Evolutionary conservation across 1,140 invertebrate species (phyloP), one percentile per base, ranked within the genome.

Genomic region (Zaprionus inermis): DNA sequence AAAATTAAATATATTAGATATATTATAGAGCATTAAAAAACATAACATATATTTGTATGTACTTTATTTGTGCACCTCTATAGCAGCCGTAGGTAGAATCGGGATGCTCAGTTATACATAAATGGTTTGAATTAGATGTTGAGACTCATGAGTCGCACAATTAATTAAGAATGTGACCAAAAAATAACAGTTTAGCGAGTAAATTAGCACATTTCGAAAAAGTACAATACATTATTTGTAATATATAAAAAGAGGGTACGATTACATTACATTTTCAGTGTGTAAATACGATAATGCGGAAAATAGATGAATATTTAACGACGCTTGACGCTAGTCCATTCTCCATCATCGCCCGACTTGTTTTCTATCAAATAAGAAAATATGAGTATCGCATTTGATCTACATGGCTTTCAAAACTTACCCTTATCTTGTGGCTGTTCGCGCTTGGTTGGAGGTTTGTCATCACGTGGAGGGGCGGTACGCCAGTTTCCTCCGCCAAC

Each of bases 261-360:
- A 55, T 66, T 85, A 85, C 16, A 68, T 67, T 61, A 85, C 16
- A 68, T 67, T 61, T 88, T 38, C 46, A 76, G 65, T 56, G 66
- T 83, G 24, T 58, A 60, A 67, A 66, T 59, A 64, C 49, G 67
- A 86, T 56, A 79, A 76, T 81, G 73, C 73, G 51, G 65, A 74
- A 63, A 58, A 80, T 46, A 67, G 59, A 63, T 61, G 54, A 55
- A 66, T 78, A 57, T 74, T 86, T 90, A 92, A 84, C 90, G 91
- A 41, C 91, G 89, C 72, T 91, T 92, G 1, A 92, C 91, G 66
- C 79, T 92, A 22, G 83, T 91, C 91, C 91, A 92, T 76, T 92
- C 91, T 9, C 90, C 91, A 79, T 91, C 91, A 68, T 92, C 91
- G 32, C 49, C 77, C 52, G 65, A 79, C 36, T 91, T 91, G 64